A percentile compares a stretch with the other conserved stretches of the same genome.
These are phyloP conservation scores for Caenorhabditis japonica DNA, from an alignment of 2,888 invertebrate species.

Conservation along the genomic window DNA sequence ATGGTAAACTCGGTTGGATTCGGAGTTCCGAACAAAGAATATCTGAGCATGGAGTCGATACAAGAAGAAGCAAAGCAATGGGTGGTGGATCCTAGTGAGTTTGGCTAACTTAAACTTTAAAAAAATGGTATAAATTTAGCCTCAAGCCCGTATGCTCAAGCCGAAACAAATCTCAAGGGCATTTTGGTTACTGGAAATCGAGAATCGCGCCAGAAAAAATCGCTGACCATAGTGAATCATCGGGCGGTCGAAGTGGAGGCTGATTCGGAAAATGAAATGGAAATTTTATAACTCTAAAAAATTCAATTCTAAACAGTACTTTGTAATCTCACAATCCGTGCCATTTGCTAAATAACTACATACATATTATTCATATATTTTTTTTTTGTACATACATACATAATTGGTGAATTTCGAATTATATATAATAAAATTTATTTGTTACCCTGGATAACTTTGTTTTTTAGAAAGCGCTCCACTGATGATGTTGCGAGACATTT, in stretches of 20 bases:
- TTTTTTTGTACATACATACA: no score
- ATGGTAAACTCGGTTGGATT: constrained; percentile 36
- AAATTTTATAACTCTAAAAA: constrained; percentile 8
- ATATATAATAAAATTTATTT: no score
- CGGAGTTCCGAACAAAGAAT: constrained; percentile 41
- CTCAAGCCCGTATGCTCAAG: constrained; percentile 18
- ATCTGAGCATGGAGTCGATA: constrained; percentile 53
- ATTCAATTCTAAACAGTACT: constrained; percentile 1
- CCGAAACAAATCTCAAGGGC: constrained; percentile 29
- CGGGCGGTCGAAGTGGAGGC: constrained; percentile 8
- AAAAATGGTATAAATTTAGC: constrained; percentile 6
- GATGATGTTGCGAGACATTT: no score
- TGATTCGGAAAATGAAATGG: constrained; percentile 7
- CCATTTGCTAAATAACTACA: no score
- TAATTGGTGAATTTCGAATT: no score
- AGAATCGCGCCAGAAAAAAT: constrained; percentile 40
- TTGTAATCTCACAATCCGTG: background rate
- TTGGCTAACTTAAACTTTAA: background rate
- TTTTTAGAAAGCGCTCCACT: no score
- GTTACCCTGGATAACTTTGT: no score
- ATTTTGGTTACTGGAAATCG: constrained; percentile 41
- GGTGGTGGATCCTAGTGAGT: constrained; percentile 19
- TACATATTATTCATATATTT: background rate
- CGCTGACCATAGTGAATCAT: constrained; percentile 58
- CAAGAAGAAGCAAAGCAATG: constrained; percentile 17